These are phyloP conservation scores for Stomorhina lunata DNA, from an alignment of 2,888 invertebrate species.

Conservation along the genomic window DNA sequence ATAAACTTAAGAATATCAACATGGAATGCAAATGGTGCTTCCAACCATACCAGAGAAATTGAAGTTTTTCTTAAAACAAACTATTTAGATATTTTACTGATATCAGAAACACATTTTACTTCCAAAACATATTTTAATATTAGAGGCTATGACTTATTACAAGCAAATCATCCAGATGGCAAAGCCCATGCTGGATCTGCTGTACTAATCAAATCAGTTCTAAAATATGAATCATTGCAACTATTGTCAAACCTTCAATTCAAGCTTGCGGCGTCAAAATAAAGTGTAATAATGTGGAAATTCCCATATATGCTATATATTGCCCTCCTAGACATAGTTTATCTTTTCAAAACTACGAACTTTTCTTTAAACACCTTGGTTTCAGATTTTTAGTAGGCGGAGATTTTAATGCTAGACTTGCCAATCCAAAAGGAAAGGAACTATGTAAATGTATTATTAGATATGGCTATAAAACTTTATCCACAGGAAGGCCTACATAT, in stretches of 20 bases:
- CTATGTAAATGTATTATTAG: slow-evolving; percentile 26
- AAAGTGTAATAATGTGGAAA: background rate
- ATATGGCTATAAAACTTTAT: slow-evolving; percentile 7
- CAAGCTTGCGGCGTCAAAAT: slow-evolving; percentile 33
- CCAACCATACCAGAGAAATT: slow-evolving; percentile 44
- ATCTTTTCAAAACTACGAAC: background rate
- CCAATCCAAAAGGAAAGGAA: slow-evolving; percentile 38
- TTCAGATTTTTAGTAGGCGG: slow-evolving; percentile 39
- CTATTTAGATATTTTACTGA: slow-evolving; percentile 33
- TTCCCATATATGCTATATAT: slow-evolving; percentile 8
- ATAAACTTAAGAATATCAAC: slow-evolving; percentile 13
- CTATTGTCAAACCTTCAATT: background rate
- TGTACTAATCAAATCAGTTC: background rate
- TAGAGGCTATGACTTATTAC: slow-evolving; percentile 42
- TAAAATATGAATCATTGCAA: background rate
- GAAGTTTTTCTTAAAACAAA: slow-evolving; percentile 30
- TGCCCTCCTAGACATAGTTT: slow-evolving; percentile 16
- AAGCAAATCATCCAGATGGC: slow-evolving; percentile 40
- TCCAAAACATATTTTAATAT: slow-evolving; percentile 47
- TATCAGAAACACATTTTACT: slow-evolving; percentile 57
- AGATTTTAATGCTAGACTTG: slow-evolving; percentile 46
- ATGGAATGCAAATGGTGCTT: slow-evolving; percentile 31
- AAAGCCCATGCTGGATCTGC: slow-evolving; percentile 32
- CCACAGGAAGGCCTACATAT: slow-evolving; percentile 54
- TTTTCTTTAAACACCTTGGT: background rate